These are phyloP conservation scores for Mesembrinibis cayennensis DNA, from an alignment of 2,113 vertebrate genomes.

Conservation along the genomic window DNA sequence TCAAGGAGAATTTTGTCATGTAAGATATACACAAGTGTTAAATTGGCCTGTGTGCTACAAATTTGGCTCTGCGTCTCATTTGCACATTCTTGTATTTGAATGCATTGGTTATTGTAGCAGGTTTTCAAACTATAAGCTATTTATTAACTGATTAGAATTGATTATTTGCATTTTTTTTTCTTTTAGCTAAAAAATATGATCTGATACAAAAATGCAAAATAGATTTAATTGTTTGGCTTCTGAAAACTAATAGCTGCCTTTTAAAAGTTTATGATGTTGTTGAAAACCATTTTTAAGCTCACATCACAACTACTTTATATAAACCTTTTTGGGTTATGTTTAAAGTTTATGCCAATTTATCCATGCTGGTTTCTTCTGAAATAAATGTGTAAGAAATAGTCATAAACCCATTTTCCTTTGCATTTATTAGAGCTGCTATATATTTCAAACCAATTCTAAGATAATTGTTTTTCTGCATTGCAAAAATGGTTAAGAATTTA, in stretches of 20 bases:
- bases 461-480: constrained; percentile 18
- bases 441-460: constrained; percentile 51
- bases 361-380: constrained; percentile 52
- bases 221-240: background rate
- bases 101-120: background rate
- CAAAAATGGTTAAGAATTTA: constrained; percentile 43
- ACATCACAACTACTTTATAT: constrained; percentile 32
- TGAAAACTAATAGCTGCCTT: background rate
- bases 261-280: background rate
- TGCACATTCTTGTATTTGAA: background rate
- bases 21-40: background rate
- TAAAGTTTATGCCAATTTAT: constrained; percentile 46
- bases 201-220: background rate
- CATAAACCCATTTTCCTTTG: constrained; percentile 47
- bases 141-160: background rate
- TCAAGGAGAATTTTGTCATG: background rate
- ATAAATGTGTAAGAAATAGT: constrained; percentile 54
- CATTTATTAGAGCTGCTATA: constrained; percentile 48
- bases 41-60: background rate
- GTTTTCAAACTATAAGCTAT: background rate
- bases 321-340: background rate
- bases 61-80: background rate
- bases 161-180: background rate
- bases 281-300: background rate
- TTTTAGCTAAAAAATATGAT: background rate